Evolutionary conservation across 2,797 vertebrate genomes (phyloP), one percentile per base, ranked within the genome.

Genomic region (Apodemus agrarius): DNA sequence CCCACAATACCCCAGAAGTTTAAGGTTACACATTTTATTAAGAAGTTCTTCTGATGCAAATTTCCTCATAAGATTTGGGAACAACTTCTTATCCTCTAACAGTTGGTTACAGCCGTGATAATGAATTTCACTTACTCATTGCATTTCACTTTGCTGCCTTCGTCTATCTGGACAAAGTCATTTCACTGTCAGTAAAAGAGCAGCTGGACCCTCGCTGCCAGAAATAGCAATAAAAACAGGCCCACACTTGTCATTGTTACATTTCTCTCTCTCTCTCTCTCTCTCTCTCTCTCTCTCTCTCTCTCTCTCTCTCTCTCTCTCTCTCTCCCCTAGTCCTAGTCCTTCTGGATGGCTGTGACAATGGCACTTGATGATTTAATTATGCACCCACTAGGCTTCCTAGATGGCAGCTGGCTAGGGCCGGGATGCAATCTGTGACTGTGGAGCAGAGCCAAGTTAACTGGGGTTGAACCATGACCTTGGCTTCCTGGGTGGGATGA

Each of bases 281-380:
- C 10, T 11, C 49, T 49, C 49, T 52, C 49, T 52, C 49, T 11
- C 49, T 52, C 49, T 52, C 49, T 11, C 49, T 52, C 49, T 52
- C 49, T 11, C 49, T 52, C 49, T 49, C 49, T 49, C 49, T 49
- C 49, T 49, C 10, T 49, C 49, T 52, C 49, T 52, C 49, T 52
- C 1, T 72, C 67, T 29, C 34, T 57, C n/a, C n/a, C 87, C n/a
- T n/a, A n/a, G n/a, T n/a, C n/a, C n/a, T n/a, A 46, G 37, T 63
- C 82, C 72, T 95, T 61, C 57, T 96, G 90, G 29, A 37, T 75
- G 34, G 26, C 72, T 22, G 26, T 91, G 89, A 94, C 63, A 96
- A 75, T 61, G 86, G 90, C 67, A 74, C 93, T 95, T 97, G 94
- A 96, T 96, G 92, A 95, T 93, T 97, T 97, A 95, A 97, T 97